Percentiles rank a stretch among this genome's conserved stretches.
Conservation (phyloP, 2,888 invertebrate species). For the Pheosia tremula region DNA sequence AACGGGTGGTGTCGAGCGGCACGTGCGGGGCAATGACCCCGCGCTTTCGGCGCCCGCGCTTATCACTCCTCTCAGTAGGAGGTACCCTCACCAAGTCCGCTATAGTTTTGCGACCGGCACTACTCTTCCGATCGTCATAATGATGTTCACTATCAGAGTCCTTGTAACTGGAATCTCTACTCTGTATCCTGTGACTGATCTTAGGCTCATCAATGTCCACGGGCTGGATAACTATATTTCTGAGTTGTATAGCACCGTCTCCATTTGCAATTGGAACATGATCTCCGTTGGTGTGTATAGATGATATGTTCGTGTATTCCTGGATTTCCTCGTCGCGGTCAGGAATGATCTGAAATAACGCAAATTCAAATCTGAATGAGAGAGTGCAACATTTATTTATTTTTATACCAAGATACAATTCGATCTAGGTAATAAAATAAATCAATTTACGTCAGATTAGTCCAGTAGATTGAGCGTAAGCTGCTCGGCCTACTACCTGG, state of each 20-base stretch:
- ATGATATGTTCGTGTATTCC: constrained; percentile 11
- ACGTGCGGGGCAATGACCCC: constrained; percentile 83
- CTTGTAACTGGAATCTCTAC: constrained; percentile 52
- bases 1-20: constrained; percentile 66
- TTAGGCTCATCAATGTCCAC: constrained; percentile 54
- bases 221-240: constrained; percentile 28
- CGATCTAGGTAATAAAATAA: too few species aligned
- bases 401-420: too few species aligned
- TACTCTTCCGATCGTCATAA: constrained; percentile 56
- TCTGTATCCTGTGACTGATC: constrained; percentile 61
- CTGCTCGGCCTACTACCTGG: too few species aligned
- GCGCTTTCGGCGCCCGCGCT: constrained; percentile 62
- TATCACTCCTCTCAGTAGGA: constrained; percentile 40
- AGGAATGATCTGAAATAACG: constrained; percentile 59
- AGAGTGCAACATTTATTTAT: too few species aligned
- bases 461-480: too few species aligned
- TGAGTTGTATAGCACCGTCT: constrained; percentile 20
- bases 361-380: neutral
- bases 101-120: constrained; percentile 66
- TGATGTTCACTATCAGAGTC: constrained; percentile 57
- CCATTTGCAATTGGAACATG: constrained; percentile 43
- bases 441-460: too few species aligned
- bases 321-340: constrained; percentile 37
- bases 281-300: constrained; percentile 14
- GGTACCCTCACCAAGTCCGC: constrained; percentile 63